Evolutionary conservation across 2,888 invertebrate genomes (phyloP).

Genomic region (Papilio gigon): DNA sequence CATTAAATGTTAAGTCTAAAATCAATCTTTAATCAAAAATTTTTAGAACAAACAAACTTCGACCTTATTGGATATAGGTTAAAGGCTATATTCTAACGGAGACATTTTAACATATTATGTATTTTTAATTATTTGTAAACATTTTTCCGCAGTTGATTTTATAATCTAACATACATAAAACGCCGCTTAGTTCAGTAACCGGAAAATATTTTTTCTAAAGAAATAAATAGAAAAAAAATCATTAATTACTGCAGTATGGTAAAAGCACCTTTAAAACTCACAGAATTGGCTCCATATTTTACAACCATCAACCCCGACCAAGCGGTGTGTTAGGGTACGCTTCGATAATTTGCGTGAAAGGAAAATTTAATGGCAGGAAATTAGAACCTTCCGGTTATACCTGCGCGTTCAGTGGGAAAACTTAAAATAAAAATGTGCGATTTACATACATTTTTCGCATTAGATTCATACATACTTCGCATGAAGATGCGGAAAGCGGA

Average conservation of each 20-base stretch:
- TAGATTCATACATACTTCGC: neutral
- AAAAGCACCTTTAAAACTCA: conserved; percentile 23
- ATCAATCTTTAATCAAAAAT: too few species aligned
- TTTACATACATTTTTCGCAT: neutral
- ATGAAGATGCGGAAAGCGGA: too few species aligned
- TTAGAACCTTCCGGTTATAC: conserved; percentile 29
- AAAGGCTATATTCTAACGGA: too few species aligned
- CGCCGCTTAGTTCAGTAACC: neutral
- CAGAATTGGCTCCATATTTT: conserved; percentile 24
- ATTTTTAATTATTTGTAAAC: too few species aligned
- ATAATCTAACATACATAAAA: conserved; percentile 11
- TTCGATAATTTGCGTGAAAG: conserved; percentile 34
- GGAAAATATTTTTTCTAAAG: neutral
- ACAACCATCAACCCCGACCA: conserved; percentile 22
- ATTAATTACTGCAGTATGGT: conserved; percentile 24
- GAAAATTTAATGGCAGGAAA: conserved; percentile 36
- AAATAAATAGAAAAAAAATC: conserved; percentile 13
- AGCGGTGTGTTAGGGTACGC: conserved; percentile 3
- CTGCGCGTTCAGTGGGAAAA: conserved; percentile 7
- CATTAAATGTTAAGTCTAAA: too few species aligned
- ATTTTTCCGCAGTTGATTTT: conserved; percentile 2
- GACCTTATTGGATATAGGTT: too few species aligned
- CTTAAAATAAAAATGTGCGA: conserved; percentile 12
- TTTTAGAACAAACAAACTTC: too few species aligned
- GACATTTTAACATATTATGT: too few species aligned